These are phyloP conservation scores for Folsomia manolachei DNA, from an alignment of 2,888 invertebrate species.

Conservation along the genomic window DNA sequence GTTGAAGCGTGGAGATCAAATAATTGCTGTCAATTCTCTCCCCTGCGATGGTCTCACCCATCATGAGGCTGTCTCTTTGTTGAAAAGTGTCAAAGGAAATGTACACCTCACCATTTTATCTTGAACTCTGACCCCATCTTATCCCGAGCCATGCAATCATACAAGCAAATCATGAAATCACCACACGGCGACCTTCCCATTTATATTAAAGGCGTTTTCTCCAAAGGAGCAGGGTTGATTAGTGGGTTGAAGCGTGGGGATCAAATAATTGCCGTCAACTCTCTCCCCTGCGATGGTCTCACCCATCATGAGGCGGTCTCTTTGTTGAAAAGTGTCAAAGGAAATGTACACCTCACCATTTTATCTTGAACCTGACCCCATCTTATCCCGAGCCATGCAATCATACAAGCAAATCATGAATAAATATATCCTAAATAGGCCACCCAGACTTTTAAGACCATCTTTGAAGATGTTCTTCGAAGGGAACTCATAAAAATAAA, in stretches of 20 bases:
- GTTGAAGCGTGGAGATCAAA: conserved; percentile 56
- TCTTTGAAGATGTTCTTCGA: too few relatives aligned
- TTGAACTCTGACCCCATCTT: conserved; percentile 25
- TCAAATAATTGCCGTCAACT: conserved; percentile 56
- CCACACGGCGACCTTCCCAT: conserved; percentile 61
- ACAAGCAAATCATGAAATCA: too few relatives aligned
- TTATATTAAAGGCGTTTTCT: conserved; percentile 57
- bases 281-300: conserved; percentile 54
- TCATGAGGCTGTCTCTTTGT: conserved; percentile 55
- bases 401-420: too few relatives aligned
- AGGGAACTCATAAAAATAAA: too few relatives aligned
- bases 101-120: conserved; percentile 57
- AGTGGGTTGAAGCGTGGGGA: conserved; percentile 55
- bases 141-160: too few relatives aligned
- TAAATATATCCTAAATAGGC: too few relatives aligned
- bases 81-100: conserved; percentile 57
- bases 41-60: conserved; percentile 55
- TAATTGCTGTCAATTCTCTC: conserved; percentile 55
- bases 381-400: too few relatives aligned
- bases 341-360: conserved; percentile 58
- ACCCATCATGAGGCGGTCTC: conserved; percentile 56
- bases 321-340: conserved; percentile 57
- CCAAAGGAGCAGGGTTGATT: conserved; percentile 54
- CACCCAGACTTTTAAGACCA: too few relatives aligned
- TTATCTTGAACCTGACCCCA: too few relatives aligned